phyloP scores from a whole-genome alignment of 2,888 invertebrate species.

The Ennomos fuscantarius region DNA sequence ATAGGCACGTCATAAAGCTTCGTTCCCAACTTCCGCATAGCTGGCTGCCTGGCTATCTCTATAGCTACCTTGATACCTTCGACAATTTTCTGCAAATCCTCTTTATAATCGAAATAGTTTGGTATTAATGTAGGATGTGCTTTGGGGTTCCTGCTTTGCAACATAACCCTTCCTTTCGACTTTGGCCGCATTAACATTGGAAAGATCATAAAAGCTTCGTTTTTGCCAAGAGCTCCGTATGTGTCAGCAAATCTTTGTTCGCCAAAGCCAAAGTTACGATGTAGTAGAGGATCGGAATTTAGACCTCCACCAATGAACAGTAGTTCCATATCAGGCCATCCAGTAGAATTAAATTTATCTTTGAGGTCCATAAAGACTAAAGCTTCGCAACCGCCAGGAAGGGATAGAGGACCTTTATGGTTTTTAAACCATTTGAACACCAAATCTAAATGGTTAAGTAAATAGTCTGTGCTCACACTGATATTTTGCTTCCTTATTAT shows the following conservation, averaged over 20 bases:
- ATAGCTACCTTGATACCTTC: slow-evolving; percentile 86
- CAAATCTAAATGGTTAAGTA: slow-evolving; percentile 68
- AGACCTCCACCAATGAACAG: slow-evolving; percentile 85
- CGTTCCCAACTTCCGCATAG: slow-evolving; percentile 85
- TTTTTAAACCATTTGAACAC: slow-evolving; percentile 83
- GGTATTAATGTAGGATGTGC: slow-evolving; percentile 90
- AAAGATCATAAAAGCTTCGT: slow-evolving; percentile 83
- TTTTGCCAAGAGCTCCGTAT: slow-evolving; percentile 67
- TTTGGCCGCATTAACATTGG: slow-evolving; percentile 90
- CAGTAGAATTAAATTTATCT: slow-evolving; percentile 80
- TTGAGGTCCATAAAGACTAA: slow-evolving; percentile 87
- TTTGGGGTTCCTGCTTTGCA: slow-evolving; percentile 89
- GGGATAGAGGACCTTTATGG: slow-evolving; percentile 84
- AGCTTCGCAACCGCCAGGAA: slow-evolving; percentile 89
- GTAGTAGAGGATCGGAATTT: slow-evolving; percentile 73
- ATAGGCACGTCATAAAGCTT: slow-evolving; percentile 86
- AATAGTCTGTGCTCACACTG: slow-evolving; percentile 63
- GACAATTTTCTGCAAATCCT: slow-evolving; percentile 87
- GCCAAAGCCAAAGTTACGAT: slow-evolving; percentile 83
- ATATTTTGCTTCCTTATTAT: slow-evolving; percentile 71
- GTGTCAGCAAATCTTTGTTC: slow-evolving; percentile 72
- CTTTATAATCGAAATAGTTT: slow-evolving; percentile 88
- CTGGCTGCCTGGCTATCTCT: slow-evolving; percentile 83
- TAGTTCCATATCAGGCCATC: slow-evolving; percentile 88
- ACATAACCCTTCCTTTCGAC: slow-evolving; percentile 87